phyloP scores from a whole-genome alignment of 2,113 vertebrate species.

The Apodemus speciosus region DNA sequence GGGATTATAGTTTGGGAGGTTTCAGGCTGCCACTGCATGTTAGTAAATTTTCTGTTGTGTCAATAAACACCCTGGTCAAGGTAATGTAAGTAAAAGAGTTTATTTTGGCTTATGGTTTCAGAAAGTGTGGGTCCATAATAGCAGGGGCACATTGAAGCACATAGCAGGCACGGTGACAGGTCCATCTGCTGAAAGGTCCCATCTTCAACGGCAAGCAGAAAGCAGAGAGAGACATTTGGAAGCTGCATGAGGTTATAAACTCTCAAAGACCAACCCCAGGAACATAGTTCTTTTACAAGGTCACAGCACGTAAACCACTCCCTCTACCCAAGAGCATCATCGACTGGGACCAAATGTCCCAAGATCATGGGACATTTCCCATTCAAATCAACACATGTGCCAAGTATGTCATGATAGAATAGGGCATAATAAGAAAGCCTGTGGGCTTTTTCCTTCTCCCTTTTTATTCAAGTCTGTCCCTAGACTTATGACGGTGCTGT shows the following conservation, averaged over 20 bases:
- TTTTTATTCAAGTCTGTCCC: neutral
- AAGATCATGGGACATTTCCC: neutral
- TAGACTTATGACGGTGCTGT: neutral
- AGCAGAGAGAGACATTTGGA: neutral
- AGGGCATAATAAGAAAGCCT: neutral
- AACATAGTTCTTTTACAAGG: neutral
- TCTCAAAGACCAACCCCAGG: neutral
- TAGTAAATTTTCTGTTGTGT: neutral
- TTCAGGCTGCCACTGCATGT: neutral
- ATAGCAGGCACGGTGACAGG: neutral
- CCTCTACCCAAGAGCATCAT: too few species aligned
- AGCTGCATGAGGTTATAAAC: neutral
- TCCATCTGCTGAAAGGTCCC: neutral
- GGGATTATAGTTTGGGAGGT: neutral
- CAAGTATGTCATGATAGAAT: neutral
- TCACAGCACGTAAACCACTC: neutral
- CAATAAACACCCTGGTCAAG: neutral
- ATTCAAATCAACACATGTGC: neutral
- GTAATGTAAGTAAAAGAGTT: neutral
- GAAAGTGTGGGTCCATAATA: too few species aligned
- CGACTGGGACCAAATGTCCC: neutral
- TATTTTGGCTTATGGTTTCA: neutral
- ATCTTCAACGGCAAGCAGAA: neutral
- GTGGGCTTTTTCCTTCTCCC: neutral
- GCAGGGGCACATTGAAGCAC: too few species aligned